Evolutionary conservation across 1,140 invertebrate genomes (phyloP), one percentile per base, ranked within the genome.

Genomic region (Trichonephila clavata): DNA sequence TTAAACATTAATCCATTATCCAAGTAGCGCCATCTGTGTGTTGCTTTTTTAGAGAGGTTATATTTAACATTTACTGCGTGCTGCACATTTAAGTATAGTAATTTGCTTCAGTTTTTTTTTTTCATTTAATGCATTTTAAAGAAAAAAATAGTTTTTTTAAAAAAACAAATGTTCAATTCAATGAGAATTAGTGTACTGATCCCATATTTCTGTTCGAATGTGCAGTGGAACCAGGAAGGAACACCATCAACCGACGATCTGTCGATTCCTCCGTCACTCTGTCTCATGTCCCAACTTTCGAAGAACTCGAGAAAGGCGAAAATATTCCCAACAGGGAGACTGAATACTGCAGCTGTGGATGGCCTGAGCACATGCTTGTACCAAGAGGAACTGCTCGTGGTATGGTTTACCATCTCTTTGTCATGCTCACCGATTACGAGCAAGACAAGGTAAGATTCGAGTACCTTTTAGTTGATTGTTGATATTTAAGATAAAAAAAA

Each of bases 341-440:
- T 50, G 93, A 96, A 83, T 95, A 96, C 60, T 98, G 98, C 95
- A 98, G 98, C 60, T 98, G 98, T 95, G 98, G 98, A 83, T 98
- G 98, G 98, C 98, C 98, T 1, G 97, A 98, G 83, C 98, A 98
- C 95, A 97, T 98, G 97, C 96, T 98, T 2, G 95, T 98, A 59
- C 97, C 98, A 0, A 97, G 97, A 95, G 98, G 98, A 43, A 97
- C 95, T 6, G 95, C 96, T 1, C 96, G 96, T 92, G 98, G 98
- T n/a, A 97, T 97, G 95, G 95, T 96, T 0, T 97, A 97, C 95
- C 97, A 98, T 87, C 95, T 98, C 6, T 98, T 98, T 95, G 97
- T 97, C 68, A 98, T 98, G 97, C 96, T 98, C 21, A 97, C 98
- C 50, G 97, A 98, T 95, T 97, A 87, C 18, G 68, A 63, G 0